phyloP scores from a whole-genome alignment of 2,797 vertebrate species.

The Eupleurogrammus muticus region DNA sequence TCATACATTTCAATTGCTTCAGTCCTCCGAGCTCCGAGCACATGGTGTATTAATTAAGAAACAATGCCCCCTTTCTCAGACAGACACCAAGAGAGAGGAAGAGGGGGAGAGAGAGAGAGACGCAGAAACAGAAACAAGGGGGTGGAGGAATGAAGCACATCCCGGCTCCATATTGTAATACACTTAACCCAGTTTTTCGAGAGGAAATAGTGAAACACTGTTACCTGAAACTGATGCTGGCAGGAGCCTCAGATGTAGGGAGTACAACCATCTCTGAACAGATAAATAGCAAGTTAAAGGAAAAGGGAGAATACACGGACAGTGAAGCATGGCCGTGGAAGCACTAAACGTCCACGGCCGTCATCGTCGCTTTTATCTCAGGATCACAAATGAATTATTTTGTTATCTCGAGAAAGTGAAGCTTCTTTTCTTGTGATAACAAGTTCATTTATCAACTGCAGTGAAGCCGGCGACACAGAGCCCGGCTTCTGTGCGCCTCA shows the following conservation, averaged over 20 bases:
- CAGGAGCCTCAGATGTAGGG: background rate
- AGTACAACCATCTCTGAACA: background rate
- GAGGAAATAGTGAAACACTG: background rate
- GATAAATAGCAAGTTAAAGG: background rate
- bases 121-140: slow-evolving; percentile 15
- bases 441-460: too few species aligned
- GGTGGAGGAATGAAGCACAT: slow-evolving; percentile 42
- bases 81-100: slow-evolving; percentile 27
- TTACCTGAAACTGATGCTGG: background rate
- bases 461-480: too few species aligned
- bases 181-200: slow-evolving; percentile 45
- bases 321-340: too few species aligned
- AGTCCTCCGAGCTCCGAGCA: slow-evolving; percentile 32
- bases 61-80: slow-evolving; percentile 66
- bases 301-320: background rate
- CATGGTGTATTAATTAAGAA: slow-evolving; percentile 65
- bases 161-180: slow-evolving; percentile 47
- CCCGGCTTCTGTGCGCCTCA: too few species aligned
- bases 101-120: slow-evolving; percentile 1
- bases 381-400: too few species aligned
- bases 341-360: too few species aligned
- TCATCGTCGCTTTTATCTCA: too few species aligned
- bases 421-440: too few species aligned
- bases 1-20: slow-evolving; percentile 25
- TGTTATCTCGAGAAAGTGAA: too few species aligned